A percentile compares a stretch with the other conserved stretches of the same genome.
Evolutionary conservation across 1,140 invertebrate genomes (phyloP).

Genomic region (Drosophila sucinea): DNA sequence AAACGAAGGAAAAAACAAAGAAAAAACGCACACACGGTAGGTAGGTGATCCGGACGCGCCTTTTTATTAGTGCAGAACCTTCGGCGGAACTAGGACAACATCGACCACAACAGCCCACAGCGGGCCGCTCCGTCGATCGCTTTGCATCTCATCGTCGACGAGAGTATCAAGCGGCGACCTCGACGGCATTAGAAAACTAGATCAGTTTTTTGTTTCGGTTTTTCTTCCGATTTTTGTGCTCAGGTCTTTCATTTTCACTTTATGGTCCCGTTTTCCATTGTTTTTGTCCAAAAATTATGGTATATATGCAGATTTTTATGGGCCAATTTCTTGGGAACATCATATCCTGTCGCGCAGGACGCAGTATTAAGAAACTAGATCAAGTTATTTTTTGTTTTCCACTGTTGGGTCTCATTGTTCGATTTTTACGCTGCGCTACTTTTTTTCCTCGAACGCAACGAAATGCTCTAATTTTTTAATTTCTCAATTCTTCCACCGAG

Average conservation of each 20-base stretch:
- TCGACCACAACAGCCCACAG: conserved; percentile 41
- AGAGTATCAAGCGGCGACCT: conserved; percentile 24
- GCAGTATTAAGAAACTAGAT: conserved; percentile 73
- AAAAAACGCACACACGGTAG: conserved; percentile 23
- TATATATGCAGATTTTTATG: conserved; percentile 79
- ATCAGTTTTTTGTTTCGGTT: conserved; percentile 59
- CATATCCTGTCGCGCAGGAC: conserved; percentile 64
- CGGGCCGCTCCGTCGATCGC: background rate
- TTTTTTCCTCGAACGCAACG: conserved; percentile 71
- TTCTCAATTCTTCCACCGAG: conserved; percentile 48
- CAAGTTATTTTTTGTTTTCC: conserved; percentile 69
- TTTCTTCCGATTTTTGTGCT: conserved; percentile 43
- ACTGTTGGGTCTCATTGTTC: conserved; percentile 45
- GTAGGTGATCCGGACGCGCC: conserved; percentile 56
- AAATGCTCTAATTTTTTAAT: conserved; percentile 80
- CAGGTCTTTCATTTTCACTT: conserved; percentile 54
- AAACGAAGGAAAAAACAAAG: conserved; percentile 4
- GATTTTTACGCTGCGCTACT: conserved; percentile 74
- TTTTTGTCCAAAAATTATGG: conserved; percentile 45
- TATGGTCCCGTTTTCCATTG: conserved; percentile 63
- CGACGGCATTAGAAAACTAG: conserved; percentile 62
- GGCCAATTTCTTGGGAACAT: conserved; percentile 49
- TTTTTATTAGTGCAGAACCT: conserved; percentile 74
- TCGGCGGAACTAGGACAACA: conserved; percentile 51
- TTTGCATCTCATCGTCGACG: conserved; percentile 16